phyloP scores from a whole-genome alignment of 2,888 invertebrate species.

The Acrobasis suavella region DNA sequence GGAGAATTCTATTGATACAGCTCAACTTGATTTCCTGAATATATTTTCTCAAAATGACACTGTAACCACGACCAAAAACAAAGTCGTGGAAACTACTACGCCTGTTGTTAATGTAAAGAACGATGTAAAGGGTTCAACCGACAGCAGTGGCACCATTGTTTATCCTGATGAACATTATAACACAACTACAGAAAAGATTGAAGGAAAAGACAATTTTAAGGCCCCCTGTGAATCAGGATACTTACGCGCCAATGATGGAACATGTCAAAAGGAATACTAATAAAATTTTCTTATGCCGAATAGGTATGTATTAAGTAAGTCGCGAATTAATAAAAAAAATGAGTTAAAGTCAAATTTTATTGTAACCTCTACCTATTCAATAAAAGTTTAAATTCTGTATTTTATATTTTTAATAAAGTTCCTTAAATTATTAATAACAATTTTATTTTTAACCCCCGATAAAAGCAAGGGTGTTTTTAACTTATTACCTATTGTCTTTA shows the following conservation, averaged over 20 bases:
- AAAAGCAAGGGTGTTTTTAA: no score
- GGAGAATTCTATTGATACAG: background rate
- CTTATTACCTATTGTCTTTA: no score
- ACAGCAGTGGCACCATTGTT: constrained; percentile 7
- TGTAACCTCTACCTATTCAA: no score
- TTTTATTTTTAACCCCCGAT: no score
- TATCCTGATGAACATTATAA: constrained; percentile 26
- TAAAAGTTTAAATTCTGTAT: background rate
- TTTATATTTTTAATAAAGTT: background rate
- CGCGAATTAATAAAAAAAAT: background rate
- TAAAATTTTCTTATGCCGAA: constrained; percentile 24
- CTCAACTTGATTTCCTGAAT: background rate
- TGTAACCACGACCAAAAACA: background rate
- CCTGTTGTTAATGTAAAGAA: background rate
- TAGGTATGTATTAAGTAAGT: background rate
- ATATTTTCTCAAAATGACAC: background rate
- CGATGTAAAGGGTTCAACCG: background rate
- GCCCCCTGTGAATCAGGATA: constrained; percentile 59
- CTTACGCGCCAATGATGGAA: constrained; percentile 59
- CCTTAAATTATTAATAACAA: no score
- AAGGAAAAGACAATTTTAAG: constrained; percentile 58
- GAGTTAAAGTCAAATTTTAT: no score
- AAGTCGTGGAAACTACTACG: background rate
- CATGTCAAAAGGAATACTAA: constrained; percentile 55
- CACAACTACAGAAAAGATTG: constrained; percentile 39